Base-by-base conservation (phyloP, 1,140 invertebrate species). In the Contarinia nasturtii region DNA sequence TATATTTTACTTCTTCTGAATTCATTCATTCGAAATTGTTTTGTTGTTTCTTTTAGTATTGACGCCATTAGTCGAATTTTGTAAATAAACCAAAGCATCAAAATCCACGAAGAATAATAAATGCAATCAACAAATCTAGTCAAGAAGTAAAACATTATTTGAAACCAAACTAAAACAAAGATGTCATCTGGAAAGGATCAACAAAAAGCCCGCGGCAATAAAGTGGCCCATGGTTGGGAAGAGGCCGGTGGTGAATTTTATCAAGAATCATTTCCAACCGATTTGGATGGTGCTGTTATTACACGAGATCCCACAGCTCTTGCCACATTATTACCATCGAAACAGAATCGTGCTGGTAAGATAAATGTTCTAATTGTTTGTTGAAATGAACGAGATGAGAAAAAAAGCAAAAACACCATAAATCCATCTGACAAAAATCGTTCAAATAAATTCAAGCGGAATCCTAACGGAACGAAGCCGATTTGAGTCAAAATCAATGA, bases 181-280 rank as follows among this genome's bases (percentile, higher is more conserved):
- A 48, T 48, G 47, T 48, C 47, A 34, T 42, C 43, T 22, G 46
- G 44, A 46, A 52, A 52, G 37, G 48, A 49, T 22, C 41, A 37
- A 18, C 27, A 27, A 27, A 52, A 52, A 34, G 18, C 21, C 7
- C 38, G 37, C 4, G 11, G 18, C 15, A 52, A 34, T 42, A 52
- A 47, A 38, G 27, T 27, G 27, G 22, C 51, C 17, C 44, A 48
- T 40, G 77, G 80, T 4, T 86, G 83, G 84, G 83, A 86, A 67
- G 82, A 86, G 60, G 84, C 83, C 21, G 82, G 82, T 1, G 76
- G 73, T 7, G 84, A 88, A 65, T 88, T 88, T 67, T 86, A 86
- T 65, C 80, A 85, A 58, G 84, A 86, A 63, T 74, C 79, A 55
- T 88, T 86, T 65, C 82, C 82, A 1, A 77, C 73, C 0, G 76